Base-by-base conservation (phyloP, 2,113 vertebrate genomes). In the Eudyptes chrysolophus region DNA sequence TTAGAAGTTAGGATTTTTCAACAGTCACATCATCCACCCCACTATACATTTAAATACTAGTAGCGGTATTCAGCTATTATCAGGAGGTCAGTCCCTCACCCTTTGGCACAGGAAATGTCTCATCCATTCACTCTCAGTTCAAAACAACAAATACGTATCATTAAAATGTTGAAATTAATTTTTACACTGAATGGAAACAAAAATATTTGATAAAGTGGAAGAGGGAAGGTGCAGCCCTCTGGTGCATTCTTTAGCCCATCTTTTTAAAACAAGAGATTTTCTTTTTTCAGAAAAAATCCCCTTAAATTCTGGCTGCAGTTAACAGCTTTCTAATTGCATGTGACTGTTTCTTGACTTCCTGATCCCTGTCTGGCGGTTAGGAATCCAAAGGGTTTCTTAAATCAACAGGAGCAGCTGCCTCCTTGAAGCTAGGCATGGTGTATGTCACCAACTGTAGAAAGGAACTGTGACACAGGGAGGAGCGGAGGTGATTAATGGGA, bases 321-420 rank as follows among this genome's bases (percentile, higher is more conserved):
- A 96, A 95, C 68, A 83, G 84, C 88, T 89, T 96, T 68, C 86
- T 97, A 97, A 95, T 95, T 96, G 85, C 1, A 0, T 91, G 77
- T 69, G 71, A 90, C 80, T 97, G 72, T 91, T 96, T 90, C 87
- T 92, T 90, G 88, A 97, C 87, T 95, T 93, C 75, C 88, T 94
- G 89, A 97, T 97, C 88, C 81, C 89, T 87, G 93, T 94, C 96
- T 96, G 82, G 81, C 92, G 58, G 61, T 96, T 95, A 89, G 90
- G 65, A 88, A 96, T 85, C 94, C 61, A 92, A 83, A 93, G 70
- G 55, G 85, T 79, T 96, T 79, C 79, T 96, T 97, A 96, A 98
- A 97, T 97, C 93, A 97, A 57, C 88, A 83, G 85, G 80, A 97
- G 79, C 96, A 95, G 97, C 95, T 97, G 95, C 94, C 81, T 95